phyloP scores from a whole-genome alignment of 2,797 vertebrate species.

The Geotrypetes seraphini region DNA sequence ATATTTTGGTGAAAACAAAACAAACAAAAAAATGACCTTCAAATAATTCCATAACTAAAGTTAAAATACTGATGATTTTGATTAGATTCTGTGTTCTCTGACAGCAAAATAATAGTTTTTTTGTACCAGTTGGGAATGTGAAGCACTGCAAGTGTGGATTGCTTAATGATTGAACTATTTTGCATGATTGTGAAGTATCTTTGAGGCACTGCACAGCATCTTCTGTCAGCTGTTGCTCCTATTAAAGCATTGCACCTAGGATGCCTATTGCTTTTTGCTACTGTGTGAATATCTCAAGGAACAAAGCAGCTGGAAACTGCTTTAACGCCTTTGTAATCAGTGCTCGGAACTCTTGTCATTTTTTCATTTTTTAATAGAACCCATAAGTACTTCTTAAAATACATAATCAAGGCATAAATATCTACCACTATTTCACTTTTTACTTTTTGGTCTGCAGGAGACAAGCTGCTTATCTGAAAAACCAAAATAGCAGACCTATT shows the following conservation, averaged over 20 bases:
- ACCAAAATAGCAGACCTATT: slow-evolving; percentile 46
- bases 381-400: too few relatives aligned
- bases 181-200: too few relatives aligned
- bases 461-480: slow-evolving; percentile 37
- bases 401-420: too few relatives aligned
- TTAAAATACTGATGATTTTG: too few relatives aligned
- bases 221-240: slow-evolving; percentile 30
- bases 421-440: too few relatives aligned
- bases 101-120: background rate
- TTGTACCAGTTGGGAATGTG: slow-evolving; percentile 17
- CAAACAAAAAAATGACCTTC: too few relatives aligned
- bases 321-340: slow-evolving; percentile 4
- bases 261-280: slow-evolving; percentile 6
- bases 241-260: slow-evolving; percentile 19
- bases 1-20: too few relatives aligned
- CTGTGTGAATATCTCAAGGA: slow-evolving; percentile 24
- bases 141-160: slow-evolving; percentile 24
- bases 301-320: slow-evolving; percentile 7
- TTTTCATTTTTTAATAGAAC: too few relatives aligned
- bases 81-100: slow-evolving; percentile 9
- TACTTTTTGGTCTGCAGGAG: slow-evolving; percentile 26
- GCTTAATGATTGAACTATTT: slow-evolving; percentile 27
- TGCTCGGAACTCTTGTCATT: slow-evolving; percentile 17
- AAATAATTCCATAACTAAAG: too few relatives aligned
- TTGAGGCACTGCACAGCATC: slow-evolving; percentile 33